phyloP scores from a whole-genome alignment of 2,888 invertebrate genomes.

The Rotaria magnacalcarata region DNA sequence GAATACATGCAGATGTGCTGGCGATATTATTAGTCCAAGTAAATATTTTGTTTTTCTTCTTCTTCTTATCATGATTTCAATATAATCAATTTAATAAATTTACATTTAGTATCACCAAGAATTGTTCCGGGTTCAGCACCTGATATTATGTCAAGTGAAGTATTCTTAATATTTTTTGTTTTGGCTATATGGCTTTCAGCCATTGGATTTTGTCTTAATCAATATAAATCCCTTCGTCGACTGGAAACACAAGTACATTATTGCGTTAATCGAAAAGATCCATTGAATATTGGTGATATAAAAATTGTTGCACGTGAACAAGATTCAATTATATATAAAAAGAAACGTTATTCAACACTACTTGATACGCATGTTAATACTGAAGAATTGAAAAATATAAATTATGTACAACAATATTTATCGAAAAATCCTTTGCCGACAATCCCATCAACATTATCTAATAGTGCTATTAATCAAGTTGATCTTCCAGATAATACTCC shows the following conservation, averaged over 20 bases:
- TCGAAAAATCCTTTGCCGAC: neutral
- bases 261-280: constrained; percentile 7
- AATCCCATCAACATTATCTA: neutral
- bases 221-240: constrained; percentile 27
- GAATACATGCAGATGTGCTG: neutral
- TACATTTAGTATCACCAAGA: neutral
- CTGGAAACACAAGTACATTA: constrained; percentile 29
- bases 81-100: neutral
- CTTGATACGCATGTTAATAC: neutral
- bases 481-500: neutral
- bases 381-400: neutral
- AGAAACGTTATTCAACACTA: constrained; percentile 34
- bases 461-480: no score
- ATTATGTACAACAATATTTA: constrained; percentile 1
- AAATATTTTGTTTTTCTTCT: neutral
- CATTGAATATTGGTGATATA: constrained; percentile 2
- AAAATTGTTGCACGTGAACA: constrained; percentile 32
- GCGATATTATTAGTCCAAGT: neutral
- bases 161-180: neutral
- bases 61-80: neutral
- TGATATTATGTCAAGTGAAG: constrained; percentile 26
- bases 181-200: constrained; percentile 34
- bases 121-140: neutral
- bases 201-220: constrained; percentile 28
- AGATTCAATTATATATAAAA: constrained; percentile 32